Percentiles rank a stretch among this genome's conserved stretches.
phyloP scores from a whole-genome alignment of 2,797 vertebrate genomes.

The Potorous gilbertii region DNA sequence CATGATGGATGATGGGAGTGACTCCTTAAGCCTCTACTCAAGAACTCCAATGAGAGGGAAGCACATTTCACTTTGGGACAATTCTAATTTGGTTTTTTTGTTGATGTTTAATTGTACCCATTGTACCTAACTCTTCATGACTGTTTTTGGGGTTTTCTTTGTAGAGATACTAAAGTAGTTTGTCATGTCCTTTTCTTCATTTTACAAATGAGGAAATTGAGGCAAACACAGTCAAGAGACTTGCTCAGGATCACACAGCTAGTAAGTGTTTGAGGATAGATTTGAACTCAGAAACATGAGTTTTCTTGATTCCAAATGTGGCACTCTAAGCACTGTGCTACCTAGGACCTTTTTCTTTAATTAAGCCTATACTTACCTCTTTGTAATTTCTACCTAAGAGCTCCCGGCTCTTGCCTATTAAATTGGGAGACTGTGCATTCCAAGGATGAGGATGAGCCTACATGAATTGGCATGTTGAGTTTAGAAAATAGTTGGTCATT shows the following conservation, averaged over 20 bases:
- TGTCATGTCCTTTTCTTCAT: not conserved
- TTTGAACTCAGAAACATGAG: not conserved
- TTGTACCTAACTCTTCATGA: not conserved
- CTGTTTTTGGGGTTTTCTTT: not conserved
- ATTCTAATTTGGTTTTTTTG: not conserved
- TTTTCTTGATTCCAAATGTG: not conserved
- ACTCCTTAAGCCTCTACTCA: not conserved
- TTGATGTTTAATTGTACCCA: not conserved
- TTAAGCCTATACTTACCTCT: not conserved
- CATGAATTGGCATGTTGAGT: not conserved
- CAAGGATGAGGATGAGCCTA: not conserved
- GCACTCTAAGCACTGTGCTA: not conserved
- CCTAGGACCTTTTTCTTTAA: not conserved
- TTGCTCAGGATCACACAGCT: not conserved
- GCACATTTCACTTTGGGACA: not conserved
- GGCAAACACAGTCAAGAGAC: not conserved
- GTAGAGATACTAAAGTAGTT: not conserved
- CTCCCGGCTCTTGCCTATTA: not conserved
- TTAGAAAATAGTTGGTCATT: not conserved
- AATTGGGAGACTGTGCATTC: not conserved
- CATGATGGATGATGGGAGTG: not conserved
- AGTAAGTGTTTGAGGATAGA: not conserved
- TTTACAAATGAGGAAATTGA: not conserved
- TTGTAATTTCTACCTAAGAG: not conserved
- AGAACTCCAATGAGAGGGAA: not conserved